Evolutionary conservation across 2,888 invertebrate species (phyloP).

Genomic region (Lepidochrysops patricia): DNA sequence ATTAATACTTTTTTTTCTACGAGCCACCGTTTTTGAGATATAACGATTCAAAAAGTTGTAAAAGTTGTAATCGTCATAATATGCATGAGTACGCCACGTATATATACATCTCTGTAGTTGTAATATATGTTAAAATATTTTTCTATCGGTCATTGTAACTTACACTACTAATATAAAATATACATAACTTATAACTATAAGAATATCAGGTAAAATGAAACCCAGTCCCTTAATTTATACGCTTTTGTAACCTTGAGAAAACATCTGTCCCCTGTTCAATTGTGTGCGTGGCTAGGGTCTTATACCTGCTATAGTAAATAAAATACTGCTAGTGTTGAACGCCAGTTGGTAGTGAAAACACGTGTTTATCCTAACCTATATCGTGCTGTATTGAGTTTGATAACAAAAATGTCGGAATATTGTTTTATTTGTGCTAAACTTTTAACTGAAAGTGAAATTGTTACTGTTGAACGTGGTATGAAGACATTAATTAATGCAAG

Average conservation of each 20-base stretch:
- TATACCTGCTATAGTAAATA: conserved; percentile 18
- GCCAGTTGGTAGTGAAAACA: too few species aligned
- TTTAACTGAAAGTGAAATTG: conserved; percentile 32
- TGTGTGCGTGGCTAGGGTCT: conserved; percentile 21
- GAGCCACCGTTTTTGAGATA: conserved; percentile 18
- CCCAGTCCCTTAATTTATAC: conserved; percentile 12
- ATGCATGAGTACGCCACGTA: neutral
- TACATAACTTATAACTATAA: conserved; percentile 18
- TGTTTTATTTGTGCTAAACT: conserved; percentile 33
- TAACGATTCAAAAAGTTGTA: conserved; percentile 19
- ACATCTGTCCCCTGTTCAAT: conserved; percentile 20
- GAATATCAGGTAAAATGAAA: conserved; percentile 18
- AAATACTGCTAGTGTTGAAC: neutral
- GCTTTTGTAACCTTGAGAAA: conserved; percentile 13
- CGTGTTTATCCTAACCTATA: too few species aligned
- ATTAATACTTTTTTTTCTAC: conserved; percentile 18
- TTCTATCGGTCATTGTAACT: conserved; percentile 16
- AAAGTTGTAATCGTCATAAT: conserved; percentile 1
- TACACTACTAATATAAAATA: conserved; percentile 17
- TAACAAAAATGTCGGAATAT: conserved; percentile 18
- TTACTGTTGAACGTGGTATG: conserved; percentile 30
- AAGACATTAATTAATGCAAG: conserved; percentile 29
- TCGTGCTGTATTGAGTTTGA: conserved; percentile 12
- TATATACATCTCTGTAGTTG: conserved; percentile 10
- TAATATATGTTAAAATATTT: too few species aligned